These are phyloP conservation scores for Clavelina lepadiformis DNA, from an alignment of 23 tunicate species.

Conservation along the genomic window DNA sequence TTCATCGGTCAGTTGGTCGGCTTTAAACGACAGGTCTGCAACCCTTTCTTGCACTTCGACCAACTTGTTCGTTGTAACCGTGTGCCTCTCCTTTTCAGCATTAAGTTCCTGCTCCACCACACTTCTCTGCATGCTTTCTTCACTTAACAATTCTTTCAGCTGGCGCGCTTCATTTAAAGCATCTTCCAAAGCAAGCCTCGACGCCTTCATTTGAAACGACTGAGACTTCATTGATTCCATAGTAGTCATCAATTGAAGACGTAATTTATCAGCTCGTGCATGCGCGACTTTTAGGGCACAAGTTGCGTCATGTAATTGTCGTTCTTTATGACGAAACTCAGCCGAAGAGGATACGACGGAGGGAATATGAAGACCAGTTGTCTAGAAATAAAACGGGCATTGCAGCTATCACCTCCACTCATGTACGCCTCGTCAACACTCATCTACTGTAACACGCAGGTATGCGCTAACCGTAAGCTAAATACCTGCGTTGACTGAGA, in stretches of 20 bases:
- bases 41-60: neutral
- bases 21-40: neutral
- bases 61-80: neutral
- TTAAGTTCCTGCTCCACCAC: neutral
- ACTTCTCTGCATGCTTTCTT: neutral
- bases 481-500: too few species aligned
- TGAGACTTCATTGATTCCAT: constrained; percentile 33
- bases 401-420: too few species aligned
- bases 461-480: too few species aligned
- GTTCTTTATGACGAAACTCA: too few species aligned
- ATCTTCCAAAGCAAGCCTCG: constrained; percentile 20
- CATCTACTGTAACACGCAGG: too few species aligned
- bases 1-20: too few species aligned
- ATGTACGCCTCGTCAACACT: too few species aligned
- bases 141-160: constrained; percentile 3
- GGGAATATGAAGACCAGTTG: too few species aligned
- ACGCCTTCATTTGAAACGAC: constrained; percentile 18
- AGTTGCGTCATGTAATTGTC: constrained; percentile 40
- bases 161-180: constrained; percentile 21
- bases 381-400: too few species aligned
- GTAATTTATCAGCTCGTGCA: constrained; percentile 39
- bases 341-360: too few species aligned
- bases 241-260: constrained; percentile 47
- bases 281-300: constrained; percentile 36
- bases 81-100: neutral